A percentile compares a stretch with the other conserved stretches of the same genome.
These are phyloP conservation scores for Nomada goodeniana DNA, from an alignment of 2,888 invertebrate genomes.

Conservation along the genomic window DNA sequence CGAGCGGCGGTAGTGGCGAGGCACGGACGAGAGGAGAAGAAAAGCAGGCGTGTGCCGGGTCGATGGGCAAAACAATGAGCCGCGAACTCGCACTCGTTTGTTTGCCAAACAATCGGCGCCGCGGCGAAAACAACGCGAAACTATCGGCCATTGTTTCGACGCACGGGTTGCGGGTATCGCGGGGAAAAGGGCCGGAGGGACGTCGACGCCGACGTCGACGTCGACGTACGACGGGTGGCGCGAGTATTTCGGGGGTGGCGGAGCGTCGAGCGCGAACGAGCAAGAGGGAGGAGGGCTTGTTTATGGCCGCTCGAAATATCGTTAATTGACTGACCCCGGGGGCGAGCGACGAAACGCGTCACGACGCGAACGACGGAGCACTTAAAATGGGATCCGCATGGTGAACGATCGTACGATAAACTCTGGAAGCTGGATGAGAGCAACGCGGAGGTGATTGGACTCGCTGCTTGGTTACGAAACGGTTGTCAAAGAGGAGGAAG, in stretches of 20 bases:
- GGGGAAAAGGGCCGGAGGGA: slow-evolving; percentile 11
- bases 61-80: slow-evolving; percentile 65
- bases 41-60: slow-evolving; percentile 69
- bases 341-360: slow-evolving; percentile 19
- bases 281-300: slow-evolving; percentile 24
- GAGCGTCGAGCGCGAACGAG: not conserved
- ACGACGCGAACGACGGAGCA: slow-evolving; percentile 5
- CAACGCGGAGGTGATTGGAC: slow-evolving; percentile 15
- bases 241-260: slow-evolving; percentile 55
- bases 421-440: not conserved
- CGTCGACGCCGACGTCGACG: slow-evolving; percentile 27
- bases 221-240: slow-evolving; percentile 18
- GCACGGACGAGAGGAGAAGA: slow-evolving; percentile 47
- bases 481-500: slow-evolving; percentile 10
- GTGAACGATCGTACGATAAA: slow-evolving; percentile 38
- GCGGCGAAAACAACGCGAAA: slow-evolving; percentile 58
- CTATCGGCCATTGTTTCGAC: slow-evolving; percentile 60
- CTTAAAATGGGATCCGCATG: slow-evolving; percentile 37
- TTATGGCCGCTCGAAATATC: slow-evolving; percentile 53
- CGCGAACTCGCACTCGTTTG: slow-evolving; percentile 65
- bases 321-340: slow-evolving; percentile 52
- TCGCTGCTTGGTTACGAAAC: slow-evolving; percentile 11
- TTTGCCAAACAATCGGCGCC: slow-evolving; percentile 75
- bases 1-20: not conserved
- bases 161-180: slow-evolving; percentile 28